Conservation (phyloP, 2,888 invertebrate genomes). For the Apoda limacodes region DNA sequence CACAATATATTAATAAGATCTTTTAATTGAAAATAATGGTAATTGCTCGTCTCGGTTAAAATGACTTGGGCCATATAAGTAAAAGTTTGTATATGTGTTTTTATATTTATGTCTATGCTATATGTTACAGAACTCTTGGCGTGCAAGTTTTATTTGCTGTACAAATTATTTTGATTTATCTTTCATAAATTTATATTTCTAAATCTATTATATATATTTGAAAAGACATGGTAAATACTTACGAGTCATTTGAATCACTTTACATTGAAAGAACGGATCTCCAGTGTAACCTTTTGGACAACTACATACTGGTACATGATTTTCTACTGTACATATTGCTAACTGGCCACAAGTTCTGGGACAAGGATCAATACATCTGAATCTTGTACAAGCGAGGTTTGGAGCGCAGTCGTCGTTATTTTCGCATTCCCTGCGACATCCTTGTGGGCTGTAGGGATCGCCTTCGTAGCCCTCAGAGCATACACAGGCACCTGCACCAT, state of each 20-base stretch:
- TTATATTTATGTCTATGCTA: no score
- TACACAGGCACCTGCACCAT: conserved; percentile 87
- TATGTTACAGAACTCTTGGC: no score
- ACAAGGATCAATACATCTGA: conserved; percentile 88
- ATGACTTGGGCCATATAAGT: no score
- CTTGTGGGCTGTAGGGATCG: conserved; percentile 81
- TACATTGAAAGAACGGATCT: conserved; percentile 85
- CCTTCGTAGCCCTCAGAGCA: conserved; percentile 84
- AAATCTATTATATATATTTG: no score
- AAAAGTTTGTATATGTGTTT: no score
- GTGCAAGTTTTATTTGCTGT: no score
- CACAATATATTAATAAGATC: no score
- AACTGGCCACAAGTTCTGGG: conserved; percentile 84
- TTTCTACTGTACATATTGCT: conserved; percentile 82
- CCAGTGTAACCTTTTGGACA: conserved; percentile 82
- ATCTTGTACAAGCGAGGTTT: conserved; percentile 80
- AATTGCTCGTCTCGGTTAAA: no score
- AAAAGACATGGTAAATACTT: no score
- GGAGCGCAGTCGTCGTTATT: conserved; percentile 80
- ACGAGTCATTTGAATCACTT: conserved; percentile 60
- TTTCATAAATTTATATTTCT: no score
- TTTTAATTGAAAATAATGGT: no score
- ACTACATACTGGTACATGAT: conserved; percentile 82
- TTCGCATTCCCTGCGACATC: conserved; percentile 84
- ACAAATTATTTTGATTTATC: no score